Evolutionary conservation across 2,888 invertebrate species (phyloP).

Genomic region (Leptinotarsa peninsularis): DNA sequence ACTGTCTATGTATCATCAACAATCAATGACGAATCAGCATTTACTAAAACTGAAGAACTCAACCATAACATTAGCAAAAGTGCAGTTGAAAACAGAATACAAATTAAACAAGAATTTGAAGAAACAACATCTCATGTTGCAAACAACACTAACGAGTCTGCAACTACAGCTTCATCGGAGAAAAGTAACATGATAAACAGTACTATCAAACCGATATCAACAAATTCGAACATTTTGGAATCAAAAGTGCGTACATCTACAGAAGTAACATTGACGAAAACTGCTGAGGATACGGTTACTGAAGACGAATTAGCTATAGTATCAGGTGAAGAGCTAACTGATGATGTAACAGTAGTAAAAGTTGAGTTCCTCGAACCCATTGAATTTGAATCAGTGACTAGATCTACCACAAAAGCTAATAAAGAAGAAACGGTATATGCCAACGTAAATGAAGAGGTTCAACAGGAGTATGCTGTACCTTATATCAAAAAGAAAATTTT

Average conservation of each 20-base stretch:
- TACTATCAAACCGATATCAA: too few species aligned
- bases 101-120: background rate
- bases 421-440: background rate
- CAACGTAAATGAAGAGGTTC: background rate
- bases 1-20: background rate
- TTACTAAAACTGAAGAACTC: background rate
- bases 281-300: background rate
- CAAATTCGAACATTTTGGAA: background rate
- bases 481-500: conserved; percentile 29
- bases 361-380: background rate
- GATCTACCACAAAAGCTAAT: background rate
- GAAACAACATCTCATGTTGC: background rate
- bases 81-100: background rate
- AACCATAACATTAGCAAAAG: background rate
- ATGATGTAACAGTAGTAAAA: background rate
- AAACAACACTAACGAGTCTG: too few species aligned
- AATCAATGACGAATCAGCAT: background rate
- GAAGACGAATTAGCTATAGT: background rate
- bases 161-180: too few species aligned
- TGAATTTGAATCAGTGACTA: background rate
- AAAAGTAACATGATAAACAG: too few species aligned
- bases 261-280: background rate
- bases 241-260: background rate
- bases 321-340: background rate
- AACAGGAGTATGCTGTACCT: conserved; percentile 4